phyloP scores from a whole-genome alignment of 2,113 vertebrate species.

The Daphoenositta chrysoptera region DNA sequence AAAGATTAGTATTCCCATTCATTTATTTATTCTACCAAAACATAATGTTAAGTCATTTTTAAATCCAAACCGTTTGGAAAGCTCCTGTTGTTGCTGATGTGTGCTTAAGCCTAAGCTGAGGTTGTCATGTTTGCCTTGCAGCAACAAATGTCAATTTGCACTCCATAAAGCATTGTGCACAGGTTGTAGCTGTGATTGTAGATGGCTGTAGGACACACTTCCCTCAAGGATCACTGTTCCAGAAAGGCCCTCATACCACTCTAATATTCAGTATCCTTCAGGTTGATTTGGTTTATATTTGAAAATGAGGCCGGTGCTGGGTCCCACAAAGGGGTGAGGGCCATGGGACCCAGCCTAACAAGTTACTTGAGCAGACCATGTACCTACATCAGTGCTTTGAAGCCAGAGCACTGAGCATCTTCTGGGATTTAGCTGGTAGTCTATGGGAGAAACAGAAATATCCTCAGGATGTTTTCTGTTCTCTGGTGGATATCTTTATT shows the following conservation, averaged over 20 bases:
- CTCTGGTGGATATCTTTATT: not conserved
- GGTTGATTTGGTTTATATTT: not conserved
- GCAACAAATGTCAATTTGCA: not conserved
- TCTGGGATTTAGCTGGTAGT: not conserved
- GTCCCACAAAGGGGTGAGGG: not conserved
- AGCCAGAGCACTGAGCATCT: not conserved
- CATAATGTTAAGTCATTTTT: not conserved
- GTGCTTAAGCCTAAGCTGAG: not conserved
- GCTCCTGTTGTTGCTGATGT: not conserved
- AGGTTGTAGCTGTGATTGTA: not conserved
- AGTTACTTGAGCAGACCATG: not conserved
- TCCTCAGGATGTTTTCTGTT: not conserved
- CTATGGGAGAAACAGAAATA: not conserved
- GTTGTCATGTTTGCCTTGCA: not conserved
- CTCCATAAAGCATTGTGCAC: not conserved
- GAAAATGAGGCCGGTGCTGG: not conserved
- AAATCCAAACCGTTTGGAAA: not conserved
- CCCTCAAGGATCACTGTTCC: not conserved
- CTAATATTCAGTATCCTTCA: not conserved
- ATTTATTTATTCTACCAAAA: not conserved
- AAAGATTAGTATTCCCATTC: not conserved
- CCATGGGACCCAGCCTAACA: not conserved
- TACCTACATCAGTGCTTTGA: not conserved
- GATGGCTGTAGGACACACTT: not conserved
- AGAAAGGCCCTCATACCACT: not conserved